Evolutionary conservation across 2,113 vertebrate genomes (phyloP).

Genomic region (Numida meleagris): DNA sequence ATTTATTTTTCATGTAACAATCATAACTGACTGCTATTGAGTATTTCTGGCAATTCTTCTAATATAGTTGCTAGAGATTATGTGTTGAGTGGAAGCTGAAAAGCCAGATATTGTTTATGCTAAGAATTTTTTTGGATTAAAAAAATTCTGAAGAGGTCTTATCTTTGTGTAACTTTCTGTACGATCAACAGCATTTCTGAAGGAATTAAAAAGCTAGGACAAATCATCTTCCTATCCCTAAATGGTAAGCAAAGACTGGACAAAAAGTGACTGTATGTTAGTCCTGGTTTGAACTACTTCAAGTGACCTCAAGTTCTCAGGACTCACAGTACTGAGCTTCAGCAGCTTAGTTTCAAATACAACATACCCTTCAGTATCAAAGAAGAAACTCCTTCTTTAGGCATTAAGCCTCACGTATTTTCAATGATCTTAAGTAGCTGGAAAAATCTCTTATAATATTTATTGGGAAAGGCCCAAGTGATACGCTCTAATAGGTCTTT

Average conservation of each 20-base stretch:
- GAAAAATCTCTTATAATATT: not conserved
- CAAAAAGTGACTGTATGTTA: not conserved
- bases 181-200: not conserved
- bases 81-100: not conserved
- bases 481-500: not conserved
- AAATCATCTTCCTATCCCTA: not conserved
- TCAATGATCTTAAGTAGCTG: not conserved
- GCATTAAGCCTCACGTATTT: not conserved
- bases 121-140: not conserved
- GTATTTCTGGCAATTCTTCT: not conserved
- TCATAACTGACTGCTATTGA: constrained; percentile 19
- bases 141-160: not conserved
- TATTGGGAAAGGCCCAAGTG: not conserved
- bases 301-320: not conserved
- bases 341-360: not conserved
- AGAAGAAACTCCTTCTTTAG: not conserved
- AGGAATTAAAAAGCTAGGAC: not conserved
- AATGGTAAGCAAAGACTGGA: not conserved
- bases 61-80: not conserved
- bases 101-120: not conserved
- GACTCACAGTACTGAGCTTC: not conserved
- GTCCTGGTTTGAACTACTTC: not conserved
- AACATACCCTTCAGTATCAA: not conserved
- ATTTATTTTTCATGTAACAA: constrained; percentile 4
- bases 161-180: not conserved